Conservation (phyloP, 2,797 vertebrate species). For the Urosaurus nigricauda region DNA sequence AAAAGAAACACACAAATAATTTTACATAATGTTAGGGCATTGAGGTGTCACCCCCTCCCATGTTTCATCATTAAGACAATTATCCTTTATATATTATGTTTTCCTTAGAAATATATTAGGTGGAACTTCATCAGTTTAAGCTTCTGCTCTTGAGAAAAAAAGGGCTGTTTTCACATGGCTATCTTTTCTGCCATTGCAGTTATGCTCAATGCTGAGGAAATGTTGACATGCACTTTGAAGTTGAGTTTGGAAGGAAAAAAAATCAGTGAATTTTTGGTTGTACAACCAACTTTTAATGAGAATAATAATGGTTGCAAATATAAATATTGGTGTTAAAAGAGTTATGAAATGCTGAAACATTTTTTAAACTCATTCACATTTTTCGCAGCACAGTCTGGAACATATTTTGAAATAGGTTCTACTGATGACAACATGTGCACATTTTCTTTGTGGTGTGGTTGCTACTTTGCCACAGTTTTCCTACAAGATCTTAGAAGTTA, state of each 20-base stretch:
- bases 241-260: not conserved
- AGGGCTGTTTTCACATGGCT: not conserved
- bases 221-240: not conserved
- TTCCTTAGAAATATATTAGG: not conserved
- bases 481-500: too few species aligned
- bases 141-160: not conserved
- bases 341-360: not conserved
- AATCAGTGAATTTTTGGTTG: not conserved
- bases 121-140: not conserved
- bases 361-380: not conserved
- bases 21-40: constrained; percentile 23
- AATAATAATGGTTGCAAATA: not conserved
- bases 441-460: not conserved
- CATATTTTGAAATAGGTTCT: not conserved
- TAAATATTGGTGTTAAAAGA: not conserved
- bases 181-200: not conserved
- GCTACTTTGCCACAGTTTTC: not conserved
- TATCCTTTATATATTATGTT: constrained; percentile 8
- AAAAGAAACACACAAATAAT: constrained; percentile 5
- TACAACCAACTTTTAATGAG: not conserved
- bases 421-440: not conserved
- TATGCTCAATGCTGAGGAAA: not conserved
- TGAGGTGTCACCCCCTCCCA: not conserved
- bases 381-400: not conserved
- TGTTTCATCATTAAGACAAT: not conserved